Evolutionary conservation across 2,797 vertebrate genomes (phyloP), one percentile per base, ranked within the genome.

Genomic region (Crenuchus spilurus): DNA sequence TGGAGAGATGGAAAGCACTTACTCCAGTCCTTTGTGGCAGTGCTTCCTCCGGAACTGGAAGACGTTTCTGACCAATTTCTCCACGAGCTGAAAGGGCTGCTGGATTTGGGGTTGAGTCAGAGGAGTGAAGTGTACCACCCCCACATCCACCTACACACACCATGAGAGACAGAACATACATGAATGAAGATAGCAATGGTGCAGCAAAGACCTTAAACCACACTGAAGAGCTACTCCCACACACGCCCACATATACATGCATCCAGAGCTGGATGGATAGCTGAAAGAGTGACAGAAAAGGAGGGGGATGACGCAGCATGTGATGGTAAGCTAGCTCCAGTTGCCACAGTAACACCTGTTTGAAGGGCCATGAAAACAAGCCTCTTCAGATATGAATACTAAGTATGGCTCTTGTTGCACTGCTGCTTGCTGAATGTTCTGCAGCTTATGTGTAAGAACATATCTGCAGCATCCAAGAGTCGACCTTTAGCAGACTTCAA

Each of bases 41-140:
- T 94, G 84, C 87, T 99, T 99, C 87, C 96, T 92, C 82, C 96
- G 93, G 85, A 97, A 98, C 69, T 98, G 97, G 83, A 99, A 99
- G 52, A 88, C 72, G 24, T 92, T 95, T 85, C 35, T 92, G 78
- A 99, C 94, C 16, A 99, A 87, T 86, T 95, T 98, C 87, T 99
- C 96, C 81, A 99, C 96, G 62, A 99, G 84, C 78, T 91, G 81
- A 84, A 99, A 99, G 0, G 98, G 96, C 85, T 98, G 97, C 84
- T 94, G 79, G 82, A 99, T 99, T 90, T 90, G 91, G 42, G 98
- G 95, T 73, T 91, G 81, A 65, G 89, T 86, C 87, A 99, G 84
- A 0, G 98, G 98, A 7, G 92, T 96, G 88, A 99, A 96, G 87
- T 91, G 95, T 42, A 98, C 94, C 62, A 99, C 94, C 22, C 94